Percentiles rank a stretch among this genome's conserved stretches.
These are phyloP conservation scores for Eumaeus atala DNA, from an alignment of 1,140 invertebrate species.

Conservation along the genomic window DNA sequence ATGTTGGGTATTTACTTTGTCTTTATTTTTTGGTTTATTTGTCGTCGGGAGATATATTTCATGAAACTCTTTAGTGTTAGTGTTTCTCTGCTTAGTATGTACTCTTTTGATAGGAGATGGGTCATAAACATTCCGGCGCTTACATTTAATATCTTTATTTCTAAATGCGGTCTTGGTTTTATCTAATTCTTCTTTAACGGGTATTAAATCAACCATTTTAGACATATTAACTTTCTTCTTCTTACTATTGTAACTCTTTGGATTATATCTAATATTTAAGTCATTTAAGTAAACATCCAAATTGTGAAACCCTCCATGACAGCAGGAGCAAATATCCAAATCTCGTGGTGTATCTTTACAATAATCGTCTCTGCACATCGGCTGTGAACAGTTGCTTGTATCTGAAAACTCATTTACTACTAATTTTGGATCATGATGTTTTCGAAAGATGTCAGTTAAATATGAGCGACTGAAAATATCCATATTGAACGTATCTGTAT, in stretches of 20 bases:
- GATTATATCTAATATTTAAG: neutral
- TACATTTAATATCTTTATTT: constrained; percentile 18
- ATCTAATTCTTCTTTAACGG: constrained; percentile 46
- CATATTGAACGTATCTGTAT: constrained; percentile 23
- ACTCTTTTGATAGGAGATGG: constrained; percentile 21
- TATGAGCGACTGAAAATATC: constrained; percentile 15
- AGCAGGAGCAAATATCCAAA: constrained; percentile 53
- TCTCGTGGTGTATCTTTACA: constrained; percentile 15
- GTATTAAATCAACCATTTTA: constrained; percentile 48
- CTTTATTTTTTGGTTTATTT: neutral
- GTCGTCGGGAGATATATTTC: too few relatives aligned
- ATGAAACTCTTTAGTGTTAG: constrained; percentile 22
- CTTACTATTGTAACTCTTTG: constrained; percentile 12
- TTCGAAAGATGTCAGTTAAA: constrained; percentile 37
- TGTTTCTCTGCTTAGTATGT: constrained; percentile 22
- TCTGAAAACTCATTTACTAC: constrained; percentile 35
- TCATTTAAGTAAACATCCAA: constrained; percentile 36
- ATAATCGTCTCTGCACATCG: constrained; percentile 43
- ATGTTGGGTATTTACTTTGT: neutral
- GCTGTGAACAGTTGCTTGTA: constrained; percentile 42
- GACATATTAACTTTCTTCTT: constrained; percentile 38
- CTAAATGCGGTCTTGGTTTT: constrained; percentile 24
- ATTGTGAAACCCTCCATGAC: constrained; percentile 46
- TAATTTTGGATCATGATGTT: constrained; percentile 38
- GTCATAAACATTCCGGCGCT: constrained; percentile 14